Percentiles rank a stretch among this genome's conserved stretches.
These are phyloP conservation scores for Catharus fuscescens DNA, from an alignment of 2,113 vertebrate genomes.

Conservation along the genomic window DNA sequence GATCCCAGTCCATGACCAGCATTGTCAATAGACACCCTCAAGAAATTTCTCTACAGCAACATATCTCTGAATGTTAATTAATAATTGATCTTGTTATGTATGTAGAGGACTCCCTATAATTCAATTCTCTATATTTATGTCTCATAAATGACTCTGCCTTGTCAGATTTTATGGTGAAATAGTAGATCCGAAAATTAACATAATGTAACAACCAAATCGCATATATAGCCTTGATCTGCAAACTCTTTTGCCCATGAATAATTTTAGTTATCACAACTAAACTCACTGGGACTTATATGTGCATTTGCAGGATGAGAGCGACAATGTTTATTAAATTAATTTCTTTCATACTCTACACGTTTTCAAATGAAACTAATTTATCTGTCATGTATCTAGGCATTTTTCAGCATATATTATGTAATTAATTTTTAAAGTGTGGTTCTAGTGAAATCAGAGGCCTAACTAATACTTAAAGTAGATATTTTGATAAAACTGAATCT, in stretches of 20 bases:
- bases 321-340: slow-evolving; percentile 52
- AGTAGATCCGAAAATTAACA: slow-evolving; percentile 53
- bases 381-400: not conserved
- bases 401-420: slow-evolving; percentile 13
- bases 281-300: slow-evolving; percentile 20
- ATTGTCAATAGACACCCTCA: not conserved
- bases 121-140: slow-evolving; percentile 35
- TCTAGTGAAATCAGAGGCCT: not conserved
- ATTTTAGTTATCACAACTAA: slow-evolving; percentile 47
- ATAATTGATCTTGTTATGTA: slow-evolving; percentile 56
- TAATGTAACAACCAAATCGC: slow-evolving; percentile 29
- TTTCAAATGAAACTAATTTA: not conserved
- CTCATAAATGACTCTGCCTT: slow-evolving; percentile 54
- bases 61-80: slow-evolving; percentile 28
- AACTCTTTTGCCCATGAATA: slow-evolving; percentile 47
- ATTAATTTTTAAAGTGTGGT: not conserved
- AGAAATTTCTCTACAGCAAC: slow-evolving; percentile 8
- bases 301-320: not conserved
- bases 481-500: not conserved
- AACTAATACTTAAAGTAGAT: not conserved
- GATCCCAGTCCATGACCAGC: not conserved
- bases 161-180: slow-evolving; percentile 67
- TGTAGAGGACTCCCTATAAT: slow-evolving; percentile 31
- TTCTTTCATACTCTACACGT: slow-evolving; percentile 7
- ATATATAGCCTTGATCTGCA: slow-evolving; percentile 45